A percentile compares a stretch with the other conserved stretches of the same genome.
phyloP scores from a whole-genome alignment of 1,140 invertebrate genomes.

The Pogonognathellus flavescens region DNA sequence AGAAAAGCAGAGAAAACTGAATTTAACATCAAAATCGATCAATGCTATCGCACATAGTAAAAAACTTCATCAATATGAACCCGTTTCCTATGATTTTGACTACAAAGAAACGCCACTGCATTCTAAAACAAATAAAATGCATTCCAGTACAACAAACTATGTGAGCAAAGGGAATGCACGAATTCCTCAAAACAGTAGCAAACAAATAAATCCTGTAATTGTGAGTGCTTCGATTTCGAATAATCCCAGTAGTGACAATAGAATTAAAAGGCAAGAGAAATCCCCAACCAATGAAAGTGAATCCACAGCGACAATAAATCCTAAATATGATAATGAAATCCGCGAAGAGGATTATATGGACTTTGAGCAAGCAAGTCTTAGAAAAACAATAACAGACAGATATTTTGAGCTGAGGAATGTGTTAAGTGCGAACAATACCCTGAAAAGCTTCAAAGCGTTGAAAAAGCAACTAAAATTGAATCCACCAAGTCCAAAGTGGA shows the following conservation, averaged over 20 bases:
- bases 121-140: too few relatives aligned
- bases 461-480: neutral
- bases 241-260: too few relatives aligned
- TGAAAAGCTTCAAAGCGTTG: neutral
- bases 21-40: neutral
- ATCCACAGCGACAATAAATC: neutral
- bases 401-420: neutral
- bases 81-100: neutral
- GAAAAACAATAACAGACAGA: conserved; percentile 2
- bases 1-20: neutral
- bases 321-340: neutral
- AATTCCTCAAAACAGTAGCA: too few relatives aligned
- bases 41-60: neutral
- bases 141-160: too few relatives aligned
- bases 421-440: neutral
- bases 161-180: too few relatives aligned
- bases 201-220: too few relatives aligned
- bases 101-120: neutral
- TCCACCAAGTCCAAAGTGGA: neutral
- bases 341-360: conserved; percentile 25
- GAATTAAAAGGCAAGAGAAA: neutral
- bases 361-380: conserved; percentile 6
- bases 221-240: too few relatives aligned
- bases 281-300: neutral
- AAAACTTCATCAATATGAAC: neutral